These are phyloP conservation scores for Nyctereutes procyonoides DNA, from an alignment of 2,113 vertebrate genomes.

Conservation along the genomic window DNA sequence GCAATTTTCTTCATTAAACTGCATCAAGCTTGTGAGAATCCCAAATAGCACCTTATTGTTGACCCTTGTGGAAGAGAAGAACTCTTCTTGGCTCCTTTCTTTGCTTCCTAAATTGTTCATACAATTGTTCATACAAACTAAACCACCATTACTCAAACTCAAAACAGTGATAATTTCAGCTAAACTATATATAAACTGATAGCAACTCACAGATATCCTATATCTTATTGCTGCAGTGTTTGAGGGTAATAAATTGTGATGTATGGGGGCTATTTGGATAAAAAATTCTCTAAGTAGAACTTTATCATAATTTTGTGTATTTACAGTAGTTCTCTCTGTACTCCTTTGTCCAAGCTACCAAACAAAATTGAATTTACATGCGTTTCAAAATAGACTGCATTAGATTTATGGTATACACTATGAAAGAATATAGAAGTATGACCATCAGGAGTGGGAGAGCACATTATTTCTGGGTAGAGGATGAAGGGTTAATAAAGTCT, in stretches of 20 bases:
- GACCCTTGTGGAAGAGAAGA: slow-evolving; percentile 46
- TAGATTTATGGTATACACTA: slow-evolving; percentile 51
- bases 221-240: slow-evolving; percentile 20
- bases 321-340: slow-evolving; percentile 41
- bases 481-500: slow-evolving; percentile 61
- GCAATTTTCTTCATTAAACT: slow-evolving; percentile 49
- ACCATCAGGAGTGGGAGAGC: slow-evolving; percentile 54
- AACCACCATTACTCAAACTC: slow-evolving; percentile 36
- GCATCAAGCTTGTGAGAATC: background rate
- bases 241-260: slow-evolving; percentile 52
- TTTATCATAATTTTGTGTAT: slow-evolving; percentile 52
- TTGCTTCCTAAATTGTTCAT: slow-evolving; percentile 56
- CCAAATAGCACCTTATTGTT: background rate
- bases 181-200: slow-evolving; percentile 54
- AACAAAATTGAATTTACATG: slow-evolving; percentile 47
- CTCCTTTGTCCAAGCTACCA: slow-evolving; percentile 22
- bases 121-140: slow-evolving; percentile 15
- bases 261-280: slow-evolving; percentile 18
- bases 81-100: slow-evolving; percentile 11
- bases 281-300: slow-evolving; percentile 52
- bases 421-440: slow-evolving; percentile 24
- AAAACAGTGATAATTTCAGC: slow-evolving; percentile 37
- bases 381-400: slow-evolving; percentile 52
- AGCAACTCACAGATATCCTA: slow-evolving; percentile 51
- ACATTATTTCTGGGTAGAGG: slow-evolving; percentile 61